Base-by-base conservation (phyloP, 2,113 vertebrate species). In the Ondatra zibethicus region DNA sequence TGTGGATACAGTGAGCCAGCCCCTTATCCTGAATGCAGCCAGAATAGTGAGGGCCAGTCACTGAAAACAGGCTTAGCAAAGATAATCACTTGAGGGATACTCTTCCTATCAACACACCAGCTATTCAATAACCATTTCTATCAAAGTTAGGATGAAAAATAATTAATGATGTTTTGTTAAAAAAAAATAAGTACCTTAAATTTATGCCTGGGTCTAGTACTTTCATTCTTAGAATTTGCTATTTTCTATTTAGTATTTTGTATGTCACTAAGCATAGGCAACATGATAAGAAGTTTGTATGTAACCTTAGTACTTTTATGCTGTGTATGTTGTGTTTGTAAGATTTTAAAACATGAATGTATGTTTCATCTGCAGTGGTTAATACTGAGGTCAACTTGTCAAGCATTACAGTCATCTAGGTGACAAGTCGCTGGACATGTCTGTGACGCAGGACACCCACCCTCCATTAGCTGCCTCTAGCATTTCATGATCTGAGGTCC, bases 321-420 rank as follows among this genome's bases (percentile, higher is more conserved):
- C 31, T 73, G 39, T 76, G 11, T 58, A 47, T 75, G 55, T 5
- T 86, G 23, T 72, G 45, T 90, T 70, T 88, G 47, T 93, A 65
- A 86, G 75, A 93, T 92, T 88, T 86, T 23, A 27, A 89, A 94
- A 86, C 90, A 29, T 89, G 55, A 93, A 96, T 92, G 23, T 23
- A 31, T 31, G 73, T 39, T 68, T 97, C n/a, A 77, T 19, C 42
- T 95, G 21, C 21, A 25, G 52, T 39, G 33, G 23, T 82, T 27
- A 61, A 61, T 27, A 39, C 1, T 82, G 36, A 39, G 23, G 25
- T 82, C 11, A 61, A 13, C 3, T 82, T 27, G 23, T 61, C 11
- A 25, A 1, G 23, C 3, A 16, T 39, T 39, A 5, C 25, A 65
- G 39, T 31, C 39, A 65, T 21, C 39, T 63, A 45, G 39, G 58